Conservation (phyloP, 1,140 invertebrate genomes). For the Rhizoglyphus robini region DNA sequence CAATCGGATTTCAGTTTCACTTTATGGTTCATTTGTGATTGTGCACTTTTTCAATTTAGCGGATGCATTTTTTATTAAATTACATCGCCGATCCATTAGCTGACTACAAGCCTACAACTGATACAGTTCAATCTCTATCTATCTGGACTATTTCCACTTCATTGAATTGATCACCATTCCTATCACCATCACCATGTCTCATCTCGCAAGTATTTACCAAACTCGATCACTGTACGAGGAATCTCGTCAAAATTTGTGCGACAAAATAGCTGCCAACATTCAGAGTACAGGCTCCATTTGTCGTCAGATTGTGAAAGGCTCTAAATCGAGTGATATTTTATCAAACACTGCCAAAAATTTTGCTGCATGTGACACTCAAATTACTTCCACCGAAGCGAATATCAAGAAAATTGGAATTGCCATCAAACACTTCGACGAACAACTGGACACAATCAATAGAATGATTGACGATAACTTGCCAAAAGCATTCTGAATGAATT, state of each 20-base stretch:
- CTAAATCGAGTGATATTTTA: background rate
- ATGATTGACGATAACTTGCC: background rate
- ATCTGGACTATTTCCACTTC: too few species aligned
- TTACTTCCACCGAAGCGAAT: background rate
- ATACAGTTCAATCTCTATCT: too few species aligned
- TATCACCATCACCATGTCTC: too few species aligned
- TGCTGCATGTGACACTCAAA: background rate
- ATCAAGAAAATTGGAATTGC: background rate
- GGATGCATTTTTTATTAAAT: too few species aligned
- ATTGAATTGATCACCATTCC: too few species aligned
- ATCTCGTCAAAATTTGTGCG: conserved; percentile 10
- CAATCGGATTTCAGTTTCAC: too few species aligned
- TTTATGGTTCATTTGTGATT: too few species aligned
- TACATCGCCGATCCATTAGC: too few species aligned
- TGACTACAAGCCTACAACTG: too few species aligned
- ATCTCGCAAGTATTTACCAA: too few species aligned
- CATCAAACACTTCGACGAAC: background rate
- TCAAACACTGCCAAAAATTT: background rate
- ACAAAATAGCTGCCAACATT: conserved; percentile 10
- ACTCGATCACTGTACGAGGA: conserved; percentile 6
- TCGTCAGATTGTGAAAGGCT: conserved; percentile 4
- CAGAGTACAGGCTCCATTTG: conserved; percentile 1
- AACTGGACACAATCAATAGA: background rate
- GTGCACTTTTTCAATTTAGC: too few species aligned
- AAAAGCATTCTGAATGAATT: background rate